Evolutionary conservation across 2,797 vertebrate genomes (phyloP), one percentile per base, ranked within the genome.

Genomic region (Cossypha dichroa): DNA sequence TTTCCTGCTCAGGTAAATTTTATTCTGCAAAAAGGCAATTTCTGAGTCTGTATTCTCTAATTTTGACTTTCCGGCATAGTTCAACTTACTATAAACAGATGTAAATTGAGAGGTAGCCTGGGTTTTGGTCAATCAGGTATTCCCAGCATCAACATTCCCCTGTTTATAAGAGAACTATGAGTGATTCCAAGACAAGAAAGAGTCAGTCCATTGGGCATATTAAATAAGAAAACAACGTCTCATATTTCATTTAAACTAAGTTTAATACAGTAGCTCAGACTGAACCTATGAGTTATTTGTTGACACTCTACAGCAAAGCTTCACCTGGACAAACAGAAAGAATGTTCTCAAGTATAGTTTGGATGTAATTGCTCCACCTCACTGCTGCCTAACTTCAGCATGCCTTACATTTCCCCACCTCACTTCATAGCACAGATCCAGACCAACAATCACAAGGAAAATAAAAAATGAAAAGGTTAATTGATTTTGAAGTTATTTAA

Each of bases 391-490:
- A 60, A 15, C 3, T 13, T 67, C n/a, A 34, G 19, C 13, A 31
- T 23, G 5, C 45, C 21, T 80, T 31, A 29, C 5, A 20, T 85
- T 83, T 63, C 16, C 6, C 4, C 73, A 64, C 18, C 11, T 67
- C 19, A 5, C 11, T 81, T 74, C 13, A 11, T 28, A 70, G 45
- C 66, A 45, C 13, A 66, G 19, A 26, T 49, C 17, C n/a, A 64
- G 19, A 59, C 13, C 0, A 8, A 25, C 3, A 3, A 46, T 15
- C 25, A 22, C 4, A 51, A 33, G 38, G 6, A 48, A 48, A 73
- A 60, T 3, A 21, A 46, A 54, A 52, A 19, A 26, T 17, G 6
- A 13, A 52, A 40, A 8, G 1, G 9, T 28, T 55, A 19, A 29
- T 40, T 55, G 8, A 28, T 36, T 86, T 84, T 1, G 2, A 11